Evolutionary conservation across 2,113 vertebrate species (phyloP).

Genomic region (Conger conger): DNA sequence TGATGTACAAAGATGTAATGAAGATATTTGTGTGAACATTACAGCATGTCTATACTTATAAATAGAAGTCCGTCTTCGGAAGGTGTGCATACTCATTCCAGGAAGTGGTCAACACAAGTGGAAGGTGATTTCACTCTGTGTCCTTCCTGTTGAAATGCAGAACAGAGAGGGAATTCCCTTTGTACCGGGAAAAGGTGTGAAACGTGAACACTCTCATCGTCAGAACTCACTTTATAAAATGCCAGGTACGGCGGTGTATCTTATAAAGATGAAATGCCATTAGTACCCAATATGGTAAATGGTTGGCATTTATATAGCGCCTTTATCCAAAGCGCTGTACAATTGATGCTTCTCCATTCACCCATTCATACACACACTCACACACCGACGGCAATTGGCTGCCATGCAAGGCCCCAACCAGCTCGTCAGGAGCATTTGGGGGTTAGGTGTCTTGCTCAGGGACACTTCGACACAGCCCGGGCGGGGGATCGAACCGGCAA

Average conservation of each 20-base stretch:
- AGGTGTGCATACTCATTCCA: background rate
- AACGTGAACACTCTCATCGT: constrained; percentile 19
- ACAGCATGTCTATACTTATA: background rate
- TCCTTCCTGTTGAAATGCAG: constrained; percentile 33
- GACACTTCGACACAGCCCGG: too few relatives aligned
- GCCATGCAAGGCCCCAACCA: too few relatives aligned
- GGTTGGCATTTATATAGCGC: too few relatives aligned
- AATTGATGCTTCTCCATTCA: too few relatives aligned
- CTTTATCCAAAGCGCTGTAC: too few relatives aligned
- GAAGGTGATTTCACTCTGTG: constrained; percentile 25
- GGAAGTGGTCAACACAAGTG: background rate
- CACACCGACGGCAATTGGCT: too few relatives aligned
- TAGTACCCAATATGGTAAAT: background rate
- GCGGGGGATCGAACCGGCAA: too few relatives aligned
- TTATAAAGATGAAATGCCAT: background rate
- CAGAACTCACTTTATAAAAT: constrained; percentile 27
- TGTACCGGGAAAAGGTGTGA: background rate
- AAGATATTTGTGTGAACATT: background rate
- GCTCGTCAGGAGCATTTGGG: too few relatives aligned
- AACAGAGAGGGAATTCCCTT: constrained; percentile 41
- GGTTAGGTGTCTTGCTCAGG: too few relatives aligned
- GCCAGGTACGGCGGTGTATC: constrained; percentile 40
- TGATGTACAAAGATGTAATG: background rate
- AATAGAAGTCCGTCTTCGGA: background rate
- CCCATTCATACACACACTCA: too few relatives aligned